Evolutionary conservation across 2,797 vertebrate species (phyloP).

Genomic region (Sebastes variabilis): DNA sequence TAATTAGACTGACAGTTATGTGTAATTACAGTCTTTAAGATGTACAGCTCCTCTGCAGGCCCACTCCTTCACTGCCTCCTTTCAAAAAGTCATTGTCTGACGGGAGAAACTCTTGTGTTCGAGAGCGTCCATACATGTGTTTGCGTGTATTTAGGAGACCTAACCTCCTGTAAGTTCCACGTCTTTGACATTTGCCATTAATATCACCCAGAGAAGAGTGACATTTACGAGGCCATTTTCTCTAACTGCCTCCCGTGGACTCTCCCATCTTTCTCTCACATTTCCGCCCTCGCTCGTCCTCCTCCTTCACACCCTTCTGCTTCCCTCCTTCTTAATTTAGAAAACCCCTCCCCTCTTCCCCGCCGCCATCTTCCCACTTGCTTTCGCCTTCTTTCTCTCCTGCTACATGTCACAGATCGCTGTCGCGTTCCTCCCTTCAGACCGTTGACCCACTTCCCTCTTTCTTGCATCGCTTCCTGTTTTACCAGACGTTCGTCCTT

Average conservation of each 20-base stretch:
- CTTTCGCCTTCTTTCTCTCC: constrained; percentile 60
- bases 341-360: constrained; percentile 55
- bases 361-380: constrained; percentile 62
- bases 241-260: constrained; percentile 44
- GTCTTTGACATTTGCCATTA: constrained; percentile 66
- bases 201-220: constrained; percentile 56
- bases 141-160: constrained; percentile 34
- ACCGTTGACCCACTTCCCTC: constrained; percentile 84
- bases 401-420: constrained; percentile 74
- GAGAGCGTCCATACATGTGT: constrained; percentile 22
- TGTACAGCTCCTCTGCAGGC: constrained; percentile 70
- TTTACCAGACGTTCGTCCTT: constrained; percentile 72
- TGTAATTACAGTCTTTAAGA: constrained; percentile 86
- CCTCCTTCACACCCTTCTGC: constrained; percentile 57
- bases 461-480: constrained; percentile 51
- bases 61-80: constrained; percentile 63
- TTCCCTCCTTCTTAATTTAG: constrained; percentile 80
- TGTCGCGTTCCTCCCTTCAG: constrained; percentile 81
- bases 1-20: constrained; percentile 84
- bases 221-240: constrained; percentile 59
- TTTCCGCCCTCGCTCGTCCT: constrained; percentile 40
- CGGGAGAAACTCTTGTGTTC: constrained; percentile 11
- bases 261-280: constrained; percentile 43
- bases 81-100: constrained; percentile 51
- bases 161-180: constrained; percentile 39